phyloP scores from a whole-genome alignment of 1,140 invertebrate genomes.

The Dufourea novaeangliae region DNA sequence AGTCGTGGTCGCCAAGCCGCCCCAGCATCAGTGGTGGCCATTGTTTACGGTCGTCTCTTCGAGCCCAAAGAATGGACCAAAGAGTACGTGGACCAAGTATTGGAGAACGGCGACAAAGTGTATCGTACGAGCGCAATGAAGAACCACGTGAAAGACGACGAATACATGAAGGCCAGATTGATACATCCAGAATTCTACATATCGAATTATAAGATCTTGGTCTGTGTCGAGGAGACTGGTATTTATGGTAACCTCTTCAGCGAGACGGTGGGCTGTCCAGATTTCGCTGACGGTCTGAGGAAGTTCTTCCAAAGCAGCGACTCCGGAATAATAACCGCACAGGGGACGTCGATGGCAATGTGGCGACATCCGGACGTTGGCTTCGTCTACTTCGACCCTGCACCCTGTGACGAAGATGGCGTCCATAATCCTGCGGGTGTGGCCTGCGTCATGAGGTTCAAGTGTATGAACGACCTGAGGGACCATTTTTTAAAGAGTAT shows the following conservation, averaged over 20 bases:
- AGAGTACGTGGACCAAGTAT: conserved; percentile 60
- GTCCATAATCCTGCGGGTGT: conserved; percentile 24
- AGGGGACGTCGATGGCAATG: conserved; percentile 68
- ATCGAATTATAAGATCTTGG: conserved; percentile 67
- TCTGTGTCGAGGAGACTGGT: conserved; percentile 61
- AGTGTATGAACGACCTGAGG: conserved; percentile 56
- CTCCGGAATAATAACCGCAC: conserved; percentile 69
- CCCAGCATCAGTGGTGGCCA: conserved; percentile 63
- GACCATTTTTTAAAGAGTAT: conserved; percentile 66
- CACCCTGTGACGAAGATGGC: conserved; percentile 60
- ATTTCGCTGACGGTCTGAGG: conserved; percentile 64
- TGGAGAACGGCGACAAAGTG: conserved; percentile 71
- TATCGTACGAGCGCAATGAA: conserved; percentile 63
- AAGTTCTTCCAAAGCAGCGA: conserved; percentile 64
- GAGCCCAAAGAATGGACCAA: conserved; percentile 68
- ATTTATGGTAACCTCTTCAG: conserved; percentile 69
- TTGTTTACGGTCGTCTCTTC: conserved; percentile 67
- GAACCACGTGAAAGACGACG: conserved; percentile 53
- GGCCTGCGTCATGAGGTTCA: conserved; percentile 70
- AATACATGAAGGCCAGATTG: conserved; percentile 64
- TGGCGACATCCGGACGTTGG: conserved; percentile 60
- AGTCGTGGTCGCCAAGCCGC: conserved; percentile 72
- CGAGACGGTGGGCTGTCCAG: conserved; percentile 61
- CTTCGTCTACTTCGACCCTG: conserved; percentile 70
- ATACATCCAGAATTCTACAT: conserved; percentile 72